Evolutionary conservation across 2,888 invertebrate species (phyloP), one percentile per base, ranked within the genome.

Genomic region (Napeogenes sylphis): DNA sequence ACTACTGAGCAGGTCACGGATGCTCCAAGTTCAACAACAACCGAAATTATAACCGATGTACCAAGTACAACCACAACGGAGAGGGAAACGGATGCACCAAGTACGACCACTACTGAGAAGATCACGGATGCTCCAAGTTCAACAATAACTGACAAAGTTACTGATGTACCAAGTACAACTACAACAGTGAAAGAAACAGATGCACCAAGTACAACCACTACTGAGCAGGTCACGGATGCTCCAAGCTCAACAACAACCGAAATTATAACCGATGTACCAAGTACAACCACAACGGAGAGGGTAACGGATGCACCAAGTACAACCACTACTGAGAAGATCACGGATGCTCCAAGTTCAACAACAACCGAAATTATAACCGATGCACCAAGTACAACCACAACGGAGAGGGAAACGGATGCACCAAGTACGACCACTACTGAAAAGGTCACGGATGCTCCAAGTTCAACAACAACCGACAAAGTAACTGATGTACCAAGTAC

Each of bases 201-300:
- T 4, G 45, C 56, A 5, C 59, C 59, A n/a, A 42, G 55, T 51
- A 8, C 55, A 12, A 47, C 59, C 4, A 55, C 58, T 12, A 46
- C 12, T 12, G 47, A 35, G 4, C 4, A 47, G 6, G 14, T 35
- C 3, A 45, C 3, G 21, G 30, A 55, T 6, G 14, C 8, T 14
- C 12, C 53, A 30, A 12, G 33, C 8, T 53, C 53, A 33, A 61
- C 58, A 30, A 59, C 64, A 2, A 47, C 47, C 2, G 59, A 64
- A n/a, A 21, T n/a, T 4, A 30, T 56, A 55, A 61, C 58, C 30
- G 38, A 14, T 32, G 45, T 35, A 8, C 6, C 56, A 14, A n/a
- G 35, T 42, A 56, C 55, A 3, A 14, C 13, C 4, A 59, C 56
- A 2, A 47, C 47, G 14, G 38, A 45, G 4, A 14, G 53, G 2